phyloP scores from a whole-genome alignment of 2,888 invertebrate genomes.

The Nasonia oneida region DNA sequence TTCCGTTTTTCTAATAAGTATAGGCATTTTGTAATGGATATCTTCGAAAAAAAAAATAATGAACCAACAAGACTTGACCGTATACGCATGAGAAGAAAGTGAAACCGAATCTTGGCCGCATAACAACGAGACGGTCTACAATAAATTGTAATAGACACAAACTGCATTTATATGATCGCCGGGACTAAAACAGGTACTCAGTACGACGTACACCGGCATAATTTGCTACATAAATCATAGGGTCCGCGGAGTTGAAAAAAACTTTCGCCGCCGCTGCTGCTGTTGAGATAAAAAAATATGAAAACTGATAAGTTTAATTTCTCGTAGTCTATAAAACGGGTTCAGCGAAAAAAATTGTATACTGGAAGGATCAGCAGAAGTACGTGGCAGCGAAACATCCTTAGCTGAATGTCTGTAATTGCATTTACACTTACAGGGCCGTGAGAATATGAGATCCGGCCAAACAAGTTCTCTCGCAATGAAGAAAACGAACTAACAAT shows the following conservation, averaged over 20 bases:
- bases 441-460: conserved; percentile 53
- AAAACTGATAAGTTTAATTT: conserved; percentile 25
- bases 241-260: neutral
- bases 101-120: neutral
- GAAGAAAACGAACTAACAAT: conserved; percentile 33
- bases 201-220: neutral
- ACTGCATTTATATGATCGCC: neutral
- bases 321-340: conserved; percentile 27
- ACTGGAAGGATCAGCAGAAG: conserved; percentile 3
- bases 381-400: conserved; percentile 21
- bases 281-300: conserved; percentile 19
- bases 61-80: neutral
- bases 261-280: neutral
- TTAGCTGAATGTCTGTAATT: conserved; percentile 22
- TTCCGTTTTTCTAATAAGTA: too few species aligned
- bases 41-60: neutral
- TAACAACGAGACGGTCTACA: neutral
- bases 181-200: neutral
- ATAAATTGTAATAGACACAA: conserved; percentile 4
- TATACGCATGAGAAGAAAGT: neutral
- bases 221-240: conserved; percentile 4
- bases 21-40: neutral
- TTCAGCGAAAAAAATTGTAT: conserved; percentile 23
- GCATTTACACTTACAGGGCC: conserved; percentile 36
- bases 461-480: conserved; percentile 48